These are phyloP conservation scores for Xenus cinereus DNA, from an alignment of 2,113 vertebrate genomes.

Conservation along the genomic window DNA sequence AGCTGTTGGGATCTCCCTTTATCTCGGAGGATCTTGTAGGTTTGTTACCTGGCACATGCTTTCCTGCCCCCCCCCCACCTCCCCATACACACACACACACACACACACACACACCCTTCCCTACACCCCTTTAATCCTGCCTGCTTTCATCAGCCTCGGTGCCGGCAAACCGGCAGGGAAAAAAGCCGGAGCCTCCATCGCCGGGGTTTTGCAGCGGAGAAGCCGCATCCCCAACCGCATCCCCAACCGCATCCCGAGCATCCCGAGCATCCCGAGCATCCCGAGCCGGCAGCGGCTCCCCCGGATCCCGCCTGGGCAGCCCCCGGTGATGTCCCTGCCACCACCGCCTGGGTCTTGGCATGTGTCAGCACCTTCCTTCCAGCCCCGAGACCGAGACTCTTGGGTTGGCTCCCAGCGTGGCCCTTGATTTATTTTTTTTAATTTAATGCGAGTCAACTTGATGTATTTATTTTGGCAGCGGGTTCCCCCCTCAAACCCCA, in stretches of 20 bases:
- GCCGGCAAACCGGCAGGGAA: neutral
- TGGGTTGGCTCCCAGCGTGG: neutral
- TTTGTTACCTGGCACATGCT: conserved; percentile 59
- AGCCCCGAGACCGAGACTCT: neutral
- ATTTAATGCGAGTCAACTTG: neutral
- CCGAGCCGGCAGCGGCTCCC: neutral
- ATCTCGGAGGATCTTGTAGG: conserved; percentile 48
- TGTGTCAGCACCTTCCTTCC: neutral
- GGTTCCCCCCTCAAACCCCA: neutral
- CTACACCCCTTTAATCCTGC: neutral
- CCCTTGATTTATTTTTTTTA: conserved; percentile 38
- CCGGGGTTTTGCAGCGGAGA: accelerated
- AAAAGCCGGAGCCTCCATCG: neutral
- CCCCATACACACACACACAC: neutral
- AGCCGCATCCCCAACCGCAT: neutral
- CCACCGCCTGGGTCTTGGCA: neutral
- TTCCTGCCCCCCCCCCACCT: neutral
- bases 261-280: neutral
- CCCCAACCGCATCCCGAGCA: too few species aligned
- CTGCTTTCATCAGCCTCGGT: neutral
- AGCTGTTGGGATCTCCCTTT: conserved; percentile 67
- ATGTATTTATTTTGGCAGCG: conserved; percentile 28
- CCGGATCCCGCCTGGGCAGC: neutral
- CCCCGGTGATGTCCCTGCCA: neutral
- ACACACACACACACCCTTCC: neutral